phyloP scores from a whole-genome alignment of 2,888 invertebrate species.

The Heliconius cydno region DNA sequence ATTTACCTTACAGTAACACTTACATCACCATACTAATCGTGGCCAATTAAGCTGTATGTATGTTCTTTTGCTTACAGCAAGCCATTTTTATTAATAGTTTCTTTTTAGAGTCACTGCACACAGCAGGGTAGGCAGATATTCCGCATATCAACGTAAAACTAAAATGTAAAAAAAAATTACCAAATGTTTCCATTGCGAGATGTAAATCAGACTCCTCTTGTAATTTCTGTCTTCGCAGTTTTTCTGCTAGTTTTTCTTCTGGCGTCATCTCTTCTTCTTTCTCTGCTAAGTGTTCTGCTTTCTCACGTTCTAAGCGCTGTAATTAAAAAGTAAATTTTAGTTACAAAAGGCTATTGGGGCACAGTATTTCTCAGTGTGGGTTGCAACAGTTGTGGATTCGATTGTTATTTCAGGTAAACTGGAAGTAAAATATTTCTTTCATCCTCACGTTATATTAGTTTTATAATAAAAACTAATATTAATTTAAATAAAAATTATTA shows the following conservation, averaged over 20 bases:
- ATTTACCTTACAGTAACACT: no score
- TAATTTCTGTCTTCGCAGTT: constrained; percentile 89
- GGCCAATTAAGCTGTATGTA: no score
- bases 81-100: no score
- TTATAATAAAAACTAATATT: background rate
- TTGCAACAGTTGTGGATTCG: background rate
- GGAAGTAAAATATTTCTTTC: no score
- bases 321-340: constrained; percentile 43
- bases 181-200: constrained; percentile 94
- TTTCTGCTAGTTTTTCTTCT: constrained; percentile 90
- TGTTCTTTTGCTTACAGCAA: no score
- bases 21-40: no score
- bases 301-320: constrained; percentile 85
- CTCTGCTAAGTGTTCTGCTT: constrained; percentile 84
- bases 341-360: background rate
- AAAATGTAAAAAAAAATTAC: constrained; percentile 60
- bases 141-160: background rate
- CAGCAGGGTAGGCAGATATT: background rate
- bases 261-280: constrained; percentile 87
- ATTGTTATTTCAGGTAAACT: background rate
- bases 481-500: background rate
- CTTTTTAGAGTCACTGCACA: background rate
- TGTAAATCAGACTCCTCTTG: constrained; percentile 94
- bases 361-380: no score
- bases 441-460: background rate